A percentile compares a stretch with the other conserved stretches of the same genome.
phyloP scores from a whole-genome alignment of 2,113 vertebrate species.

The Gymnorhina tibicen region DNA sequence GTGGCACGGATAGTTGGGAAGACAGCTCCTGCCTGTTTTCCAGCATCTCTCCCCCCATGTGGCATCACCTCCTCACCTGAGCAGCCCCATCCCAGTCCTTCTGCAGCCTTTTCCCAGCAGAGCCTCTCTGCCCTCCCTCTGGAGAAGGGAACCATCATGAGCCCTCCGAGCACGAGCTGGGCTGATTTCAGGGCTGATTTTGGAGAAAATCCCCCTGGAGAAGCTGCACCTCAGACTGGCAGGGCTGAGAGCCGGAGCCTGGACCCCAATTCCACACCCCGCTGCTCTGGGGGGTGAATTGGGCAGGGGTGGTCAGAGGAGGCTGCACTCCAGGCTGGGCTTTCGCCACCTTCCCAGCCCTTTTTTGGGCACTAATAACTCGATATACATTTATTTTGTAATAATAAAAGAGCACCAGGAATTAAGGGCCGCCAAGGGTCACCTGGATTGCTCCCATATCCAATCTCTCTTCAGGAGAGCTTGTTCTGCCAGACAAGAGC shows the following conservation, averaged over 20 bases:
- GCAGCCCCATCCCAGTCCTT: neutral
- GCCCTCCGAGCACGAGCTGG: neutral
- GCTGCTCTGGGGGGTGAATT: rapidly evolving
- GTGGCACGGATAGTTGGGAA: neutral
- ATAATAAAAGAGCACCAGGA: neutral
- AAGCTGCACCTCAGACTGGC: neutral
- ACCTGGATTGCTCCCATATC: neutral
- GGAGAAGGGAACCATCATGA: neutral
- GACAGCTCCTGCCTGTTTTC: neutral
- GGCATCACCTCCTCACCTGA: neutral
- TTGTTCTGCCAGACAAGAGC: neutral
- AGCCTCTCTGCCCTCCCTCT: neutral
- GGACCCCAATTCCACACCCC: rapidly evolving
- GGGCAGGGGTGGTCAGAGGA: neutral
- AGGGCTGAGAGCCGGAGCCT: neutral
- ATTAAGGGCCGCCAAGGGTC: neutral
- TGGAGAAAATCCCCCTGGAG: neutral
- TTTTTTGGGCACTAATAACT: neutral
- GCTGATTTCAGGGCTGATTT: neutral
- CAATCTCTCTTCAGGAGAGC: neutral
- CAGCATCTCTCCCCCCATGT: neutral
- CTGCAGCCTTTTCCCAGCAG: neutral
- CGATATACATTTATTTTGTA: rapidly evolving
- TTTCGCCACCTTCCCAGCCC: too few relatives aligned
- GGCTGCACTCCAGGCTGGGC: neutral